A percentile compares a stretch with the other conserved stretches of the same genome.
These are phyloP conservation scores for Odontocolon sp. DNA, from an alignment of 2,888 invertebrate species.

Conservation along the genomic window DNA sequence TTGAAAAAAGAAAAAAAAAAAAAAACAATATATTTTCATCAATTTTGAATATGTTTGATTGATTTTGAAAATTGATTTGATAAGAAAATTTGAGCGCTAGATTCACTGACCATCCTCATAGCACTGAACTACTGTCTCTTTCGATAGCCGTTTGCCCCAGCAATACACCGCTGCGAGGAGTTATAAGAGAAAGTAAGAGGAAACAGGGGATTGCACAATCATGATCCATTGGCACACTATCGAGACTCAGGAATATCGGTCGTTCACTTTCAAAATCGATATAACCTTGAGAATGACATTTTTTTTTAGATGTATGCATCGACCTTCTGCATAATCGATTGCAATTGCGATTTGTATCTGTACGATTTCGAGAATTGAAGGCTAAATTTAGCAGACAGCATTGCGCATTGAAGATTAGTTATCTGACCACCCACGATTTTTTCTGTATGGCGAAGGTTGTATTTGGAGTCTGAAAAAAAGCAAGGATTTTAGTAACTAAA, in stretches of 20 bases:
- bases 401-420: too few species aligned
- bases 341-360: too few species aligned
- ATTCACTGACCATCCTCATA: constrained; percentile 38
- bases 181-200: constrained; percentile 69
- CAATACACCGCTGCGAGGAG: constrained; percentile 37
- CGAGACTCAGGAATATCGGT: constrained; percentile 18
- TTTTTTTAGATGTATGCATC: too few species aligned
- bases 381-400: too few species aligned
- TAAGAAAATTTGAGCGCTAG: constrained; percentile 17
- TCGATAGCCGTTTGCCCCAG: constrained; percentile 58
- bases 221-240: constrained; percentile 51
- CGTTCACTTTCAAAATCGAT: constrained; percentile 55
- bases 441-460: too few species aligned
- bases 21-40: background rate
- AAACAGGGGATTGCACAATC: constrained; percentile 60
- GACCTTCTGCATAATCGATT: too few species aligned
- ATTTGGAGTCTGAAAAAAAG: too few species aligned
- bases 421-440: too few species aligned
- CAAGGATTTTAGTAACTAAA: too few species aligned
- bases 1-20: too few species aligned
- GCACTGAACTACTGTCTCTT: constrained; percentile 65
- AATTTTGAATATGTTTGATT: background rate
- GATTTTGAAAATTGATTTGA: background rate
- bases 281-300: constrained; percentile 42
- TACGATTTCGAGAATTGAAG: too few species aligned